Base-by-base conservation (phyloP, 1,140 invertebrate genomes). In the Drosophila littoralis region DNA sequence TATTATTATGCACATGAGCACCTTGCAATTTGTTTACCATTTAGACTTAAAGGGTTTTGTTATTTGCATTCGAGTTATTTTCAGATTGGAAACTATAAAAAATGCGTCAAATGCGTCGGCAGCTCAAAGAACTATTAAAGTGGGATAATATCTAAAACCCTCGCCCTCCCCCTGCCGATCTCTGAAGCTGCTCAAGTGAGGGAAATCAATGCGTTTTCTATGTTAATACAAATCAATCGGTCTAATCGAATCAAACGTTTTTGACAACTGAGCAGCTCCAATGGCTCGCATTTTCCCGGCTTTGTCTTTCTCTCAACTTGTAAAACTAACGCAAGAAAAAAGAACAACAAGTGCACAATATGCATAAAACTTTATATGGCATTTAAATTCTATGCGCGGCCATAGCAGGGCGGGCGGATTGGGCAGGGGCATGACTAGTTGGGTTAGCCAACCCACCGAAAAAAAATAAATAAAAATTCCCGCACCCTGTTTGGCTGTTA, bases 311-410 rank as follows among this genome's bases (percentile, higher is more conserved):
- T 59, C 48, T 36, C 60, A 50, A 68, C 70, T 72, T 72, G 59
- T 70, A 75, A 85, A 64, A 85, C 68, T 65, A 75, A 75, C 52
- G 66, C 45, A 74, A 42, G 6, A 9, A 17, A 63, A 13, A 38
- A 28, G 55, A 75, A 83, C 81, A 85, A 81, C 83, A 83, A 81
- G 66, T 85, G 77, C 75, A 65, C 72, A 88, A 82, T 88, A 83
- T 86, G 83, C 79, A 86, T 86, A 86, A 86, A 86, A 86, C 75
- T 86, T 86, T 86, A 86, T 86, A 86, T 88, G 83, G 79, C 84
- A 79, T 83, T 86, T 89, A 86, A 86, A 88, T 86, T 65, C 79
- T 55, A 54, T 64, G 64, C 46, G 51, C 17, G 50, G 13, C 60
- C 43, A 15, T 36, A 36, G 33, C 9, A 35, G 7, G 40, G 7